Base-by-base conservation (phyloP, 2,888 invertebrate genomes). In the Bombylius major region DNA sequence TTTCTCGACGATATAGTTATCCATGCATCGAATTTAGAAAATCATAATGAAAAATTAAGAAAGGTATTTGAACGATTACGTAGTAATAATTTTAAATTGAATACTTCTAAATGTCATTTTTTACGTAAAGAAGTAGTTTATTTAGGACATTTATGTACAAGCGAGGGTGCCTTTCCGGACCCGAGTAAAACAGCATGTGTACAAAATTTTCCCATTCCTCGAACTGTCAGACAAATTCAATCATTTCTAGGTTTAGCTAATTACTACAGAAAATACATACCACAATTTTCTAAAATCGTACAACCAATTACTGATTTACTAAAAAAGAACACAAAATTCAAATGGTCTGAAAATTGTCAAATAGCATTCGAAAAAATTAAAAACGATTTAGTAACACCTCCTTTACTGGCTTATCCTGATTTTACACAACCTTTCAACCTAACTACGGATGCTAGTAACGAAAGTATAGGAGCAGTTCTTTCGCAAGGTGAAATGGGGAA, bases 141-240 rank as follows among this genome's bases (percentile, higher is more conserved):
- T 44, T 31, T 57, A 56, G 67, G 70, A 9, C 67, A 66, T 50
- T 51, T 66, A 31, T 61, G 69, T 14, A 63, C 67, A 5, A 55
- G 61, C 7, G 62, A 67, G 3, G 65, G 39, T 11, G 8, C 5
- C 4, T 4, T 11, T 11, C 39, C 39, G 4, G 12, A 42, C 11
- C 11, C 8, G 1, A 11, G 12, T 8, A 42, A 42, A 11, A 42
- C 12, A 42, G 11, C 8, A 11, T 11, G 8, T 11, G 12, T 42
- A 11, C 8, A 11, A 42, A 11, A 42, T 11, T 42, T 42, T 11
- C 39, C 39, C 5, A 11, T 4, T 11, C 39, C 39, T 4, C 8
- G 11, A 42, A 42, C 39, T 11, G 11, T 11, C 11, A 7, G 12
- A 42, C 39, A 42, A 42, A 11, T 42, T 7, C 8, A 42, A 42